A percentile compares a stretch with the other conserved stretches of the same genome.
These are phyloP conservation scores for Sturnira hondurensis DNA, from an alignment of 2,113 vertebrate genomes.

Conservation along the genomic window DNA sequence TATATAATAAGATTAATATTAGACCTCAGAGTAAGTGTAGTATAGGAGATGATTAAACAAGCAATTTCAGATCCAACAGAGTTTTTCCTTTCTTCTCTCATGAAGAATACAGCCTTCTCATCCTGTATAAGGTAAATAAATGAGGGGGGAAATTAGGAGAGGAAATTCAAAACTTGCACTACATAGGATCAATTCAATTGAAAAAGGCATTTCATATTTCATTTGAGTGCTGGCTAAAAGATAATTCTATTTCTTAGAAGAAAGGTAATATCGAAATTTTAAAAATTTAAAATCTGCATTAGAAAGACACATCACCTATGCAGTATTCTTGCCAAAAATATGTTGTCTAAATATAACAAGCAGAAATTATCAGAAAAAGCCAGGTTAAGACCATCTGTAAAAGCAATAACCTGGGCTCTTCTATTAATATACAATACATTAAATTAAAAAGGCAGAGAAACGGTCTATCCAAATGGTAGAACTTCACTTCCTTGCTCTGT, in stretches of 20 bases:
- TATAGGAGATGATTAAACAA: not conserved
- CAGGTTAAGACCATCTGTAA: not conserved
- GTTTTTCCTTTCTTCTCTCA: not conserved
- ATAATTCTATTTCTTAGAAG: not conserved
- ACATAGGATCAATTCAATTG: not conserved
- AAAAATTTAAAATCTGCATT: not conserved
- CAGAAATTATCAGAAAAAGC: not conserved
- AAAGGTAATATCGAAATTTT: conserved; percentile 7
- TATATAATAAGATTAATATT: not conserved
- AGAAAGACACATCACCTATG: not conserved
- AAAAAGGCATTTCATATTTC: not conserved
- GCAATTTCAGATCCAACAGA: not conserved
- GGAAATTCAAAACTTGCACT: not conserved
- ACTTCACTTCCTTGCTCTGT: not conserved
- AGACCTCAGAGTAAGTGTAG: not conserved
- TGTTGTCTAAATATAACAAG: not conserved
- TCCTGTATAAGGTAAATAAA: not conserved
- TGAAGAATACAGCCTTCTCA: not conserved
- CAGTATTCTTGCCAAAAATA: not conserved
- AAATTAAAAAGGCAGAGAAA: not conserved
- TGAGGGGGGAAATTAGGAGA: not conserved
- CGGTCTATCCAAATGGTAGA: not conserved
- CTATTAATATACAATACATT: not conserved
- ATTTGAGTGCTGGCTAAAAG: not conserved
- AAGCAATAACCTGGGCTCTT: not conserved